phyloP scores from a whole-genome alignment of 2,888 invertebrate species.

The Cheilosia vernalis region DNA sequence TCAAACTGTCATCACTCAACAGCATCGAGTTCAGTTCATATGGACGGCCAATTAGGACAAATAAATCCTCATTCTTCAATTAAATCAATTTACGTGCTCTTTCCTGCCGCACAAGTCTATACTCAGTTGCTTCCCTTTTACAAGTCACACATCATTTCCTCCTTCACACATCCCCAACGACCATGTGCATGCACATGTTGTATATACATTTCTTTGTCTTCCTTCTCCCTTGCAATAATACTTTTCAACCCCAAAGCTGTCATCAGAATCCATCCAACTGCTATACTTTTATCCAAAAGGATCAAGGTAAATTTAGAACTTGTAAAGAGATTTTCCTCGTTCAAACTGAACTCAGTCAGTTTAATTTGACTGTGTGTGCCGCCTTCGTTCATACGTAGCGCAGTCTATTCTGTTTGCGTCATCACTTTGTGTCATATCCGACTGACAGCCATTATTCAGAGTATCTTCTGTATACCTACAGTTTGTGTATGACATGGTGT shows the following conservation, averaged over 20 bases:
- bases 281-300: slow-evolving; percentile 8
- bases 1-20: slow-evolving; percentile 1
- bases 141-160: not conserved
- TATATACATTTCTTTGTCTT: not conserved
- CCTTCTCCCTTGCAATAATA: not conserved
- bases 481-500: slow-evolving; percentile 37
- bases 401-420: slow-evolving; percentile 32
- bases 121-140: not conserved
- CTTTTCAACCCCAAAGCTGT: slow-evolving; percentile 12
- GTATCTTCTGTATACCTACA: slow-evolving; percentile 14
- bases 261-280: slow-evolving; percentile 15
- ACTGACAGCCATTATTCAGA: slow-evolving; percentile 60
- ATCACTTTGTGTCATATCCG: slow-evolving; percentile 47
- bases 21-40: not conserved
- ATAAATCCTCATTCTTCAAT: slow-evolving; percentile 11
- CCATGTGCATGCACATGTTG: not conserved
- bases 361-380: slow-evolving; percentile 43
- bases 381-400: slow-evolving; percentile 4
- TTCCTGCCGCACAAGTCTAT: slow-evolving; percentile 7
- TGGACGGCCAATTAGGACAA: not conserved
- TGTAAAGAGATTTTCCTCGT: slow-evolving; percentile 30
- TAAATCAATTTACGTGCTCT: slow-evolving; percentile 55
- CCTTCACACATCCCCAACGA: not conserved
- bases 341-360: slow-evolving; percentile 32
- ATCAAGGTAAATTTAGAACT: slow-evolving; percentile 54